A percentile compares a stretch with the other conserved stretches of the same genome.
These are phyloP conservation scores for Agelaius phoeniceus DNA, from an alignment of 2,113 vertebrate genomes.

Conservation along the genomic window DNA sequence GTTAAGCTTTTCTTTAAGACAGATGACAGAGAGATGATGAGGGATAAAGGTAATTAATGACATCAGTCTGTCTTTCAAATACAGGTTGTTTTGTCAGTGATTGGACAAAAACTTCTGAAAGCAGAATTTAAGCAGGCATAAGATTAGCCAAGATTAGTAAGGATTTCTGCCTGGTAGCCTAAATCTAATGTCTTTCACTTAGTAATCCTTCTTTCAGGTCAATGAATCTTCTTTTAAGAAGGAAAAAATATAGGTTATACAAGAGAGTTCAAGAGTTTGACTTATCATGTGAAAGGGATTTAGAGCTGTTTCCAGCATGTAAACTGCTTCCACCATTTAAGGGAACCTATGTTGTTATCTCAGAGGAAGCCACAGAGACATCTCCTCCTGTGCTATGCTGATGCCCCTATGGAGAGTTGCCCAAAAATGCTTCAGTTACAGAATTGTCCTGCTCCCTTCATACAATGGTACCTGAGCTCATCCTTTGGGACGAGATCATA, in stretches of 20 bases:
- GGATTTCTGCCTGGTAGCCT: constrained; percentile 32
- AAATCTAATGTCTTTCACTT: neutral
- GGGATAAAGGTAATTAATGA: neutral
- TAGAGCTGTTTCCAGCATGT: neutral
- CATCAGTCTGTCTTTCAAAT: neutral
- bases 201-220: constrained; percentile 28
- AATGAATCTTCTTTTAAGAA: neutral
- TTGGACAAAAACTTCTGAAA: constrained; percentile 7
- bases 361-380: neutral
- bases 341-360: neutral
- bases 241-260: neutral
- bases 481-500: neutral
- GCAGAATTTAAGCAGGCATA: neutral
- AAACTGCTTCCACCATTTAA: neutral
- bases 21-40: neutral
- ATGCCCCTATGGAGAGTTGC: neutral
- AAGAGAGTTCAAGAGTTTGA: neutral
- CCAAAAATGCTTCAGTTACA: neutral
- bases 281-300: neutral
- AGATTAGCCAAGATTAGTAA: constrained; percentile 17
- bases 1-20: neutral
- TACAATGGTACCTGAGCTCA: neutral
- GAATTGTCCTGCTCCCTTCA: neutral
- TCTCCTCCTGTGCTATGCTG: neutral
- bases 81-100: neutral